Evolutionary conservation across 2,888 invertebrate genomes (phyloP).

Genomic region (Augochlorella aurata): DNA sequence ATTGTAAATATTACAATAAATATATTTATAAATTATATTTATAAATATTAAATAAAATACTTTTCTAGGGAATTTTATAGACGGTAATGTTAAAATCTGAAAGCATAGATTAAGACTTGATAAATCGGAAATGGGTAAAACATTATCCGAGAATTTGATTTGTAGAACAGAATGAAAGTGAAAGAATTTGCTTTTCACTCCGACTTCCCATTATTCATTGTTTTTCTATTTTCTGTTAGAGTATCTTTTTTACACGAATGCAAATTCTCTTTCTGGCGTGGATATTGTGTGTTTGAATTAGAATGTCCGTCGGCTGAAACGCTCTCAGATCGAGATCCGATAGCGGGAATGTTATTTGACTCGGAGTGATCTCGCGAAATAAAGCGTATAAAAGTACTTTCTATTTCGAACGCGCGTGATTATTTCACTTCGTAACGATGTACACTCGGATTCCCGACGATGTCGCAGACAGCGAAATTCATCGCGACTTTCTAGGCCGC

Average conservation of each 20-base stretch:
- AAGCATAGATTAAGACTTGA: too few species aligned
- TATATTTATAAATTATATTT: too few species aligned
- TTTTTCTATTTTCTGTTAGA: not conserved
- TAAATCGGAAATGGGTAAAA: too few species aligned
- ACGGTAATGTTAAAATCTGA: too few species aligned
- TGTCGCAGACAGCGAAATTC: conserved; percentile 30
- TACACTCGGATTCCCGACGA: conserved; percentile 19
- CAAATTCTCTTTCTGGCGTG: not conserved
- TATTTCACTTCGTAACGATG: conserved; percentile 16
- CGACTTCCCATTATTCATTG: too few species aligned
- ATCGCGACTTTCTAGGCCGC: conserved; percentile 46
- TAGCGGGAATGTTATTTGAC: not conserved
- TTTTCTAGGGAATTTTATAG: too few species aligned
- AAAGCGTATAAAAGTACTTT: conserved; percentile 34
- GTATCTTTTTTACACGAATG: not conserved
- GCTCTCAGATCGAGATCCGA: not conserved
- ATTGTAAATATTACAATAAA: too few species aligned
- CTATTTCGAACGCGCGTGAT: conserved; percentile 29
- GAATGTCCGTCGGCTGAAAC: not conserved
- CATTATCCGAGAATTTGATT: too few species aligned
- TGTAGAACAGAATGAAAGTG: too few species aligned
- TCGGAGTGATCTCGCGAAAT: conserved; percentile 18
- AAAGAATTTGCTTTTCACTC: too few species aligned
- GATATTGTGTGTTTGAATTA: not conserved
- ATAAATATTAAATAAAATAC: too few species aligned